These are phyloP conservation scores for Drosophila burlai DNA, from an alignment of 1,140 invertebrate species.

Conservation along the genomic window DNA sequence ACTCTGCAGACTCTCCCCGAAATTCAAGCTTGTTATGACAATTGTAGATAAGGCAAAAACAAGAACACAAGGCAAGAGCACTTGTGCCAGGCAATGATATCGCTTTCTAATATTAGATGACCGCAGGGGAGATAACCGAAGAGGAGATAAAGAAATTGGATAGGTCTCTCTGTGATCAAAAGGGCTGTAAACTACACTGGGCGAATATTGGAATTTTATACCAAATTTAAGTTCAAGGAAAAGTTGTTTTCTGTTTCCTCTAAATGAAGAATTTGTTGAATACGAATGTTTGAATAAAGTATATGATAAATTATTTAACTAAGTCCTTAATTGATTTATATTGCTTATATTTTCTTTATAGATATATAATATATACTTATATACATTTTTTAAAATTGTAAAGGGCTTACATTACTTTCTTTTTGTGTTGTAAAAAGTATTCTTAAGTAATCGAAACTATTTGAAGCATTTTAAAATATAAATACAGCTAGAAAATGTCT, in stretches of 20 bases:
- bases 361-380: too few species aligned
- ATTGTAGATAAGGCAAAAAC: slow-evolving; percentile 23
- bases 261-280: neutral
- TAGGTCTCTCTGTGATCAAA: slow-evolving; percentile 12
- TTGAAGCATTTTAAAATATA: too few species aligned
- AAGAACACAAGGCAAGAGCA: slow-evolving; percentile 15
- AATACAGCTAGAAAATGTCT: too few species aligned
- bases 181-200: neutral
- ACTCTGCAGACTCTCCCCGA: neutral
- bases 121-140: slow-evolving; percentile 23
- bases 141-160: slow-evolving; percentile 37
- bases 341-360: too few species aligned
- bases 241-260: neutral
- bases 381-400: too few species aligned
- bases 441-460: too few species aligned
- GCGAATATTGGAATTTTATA: neutral
- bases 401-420: too few species aligned
- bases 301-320: neutral
- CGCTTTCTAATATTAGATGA: slow-evolving; percentile 44
- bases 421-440: too few species aligned
- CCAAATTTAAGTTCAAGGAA: neutral
- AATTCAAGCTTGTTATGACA: neutral
- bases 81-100: slow-evolving; percentile 43
- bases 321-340: neutral
- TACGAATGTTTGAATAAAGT: neutral